Base-by-base conservation (phyloP, 2,113 vertebrate species). In the Bubo bubo region DNA sequence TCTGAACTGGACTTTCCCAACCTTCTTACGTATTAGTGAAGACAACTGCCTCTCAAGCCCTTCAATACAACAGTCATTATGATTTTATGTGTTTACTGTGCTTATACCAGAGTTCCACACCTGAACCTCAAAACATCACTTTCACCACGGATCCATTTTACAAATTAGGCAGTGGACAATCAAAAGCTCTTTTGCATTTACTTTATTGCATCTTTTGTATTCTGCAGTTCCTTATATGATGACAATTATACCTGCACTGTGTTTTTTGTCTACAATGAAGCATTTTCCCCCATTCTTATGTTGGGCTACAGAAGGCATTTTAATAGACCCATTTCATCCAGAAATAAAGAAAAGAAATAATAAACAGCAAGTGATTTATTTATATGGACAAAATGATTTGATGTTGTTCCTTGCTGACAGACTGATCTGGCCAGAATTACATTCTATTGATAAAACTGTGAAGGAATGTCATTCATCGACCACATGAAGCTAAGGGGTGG, bases 381-480 rank as follows among this genome's bases (percentile, higher is more conserved):
- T 96, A 81, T 96, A 94, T 81, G 75, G 95, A 97, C 96, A 97
- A 98, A 98, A 97, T 97, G 60, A 95, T 97, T 97, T 97, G 95
- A 94, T 95, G 94, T 63, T 95, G 24, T 93, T 97, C 82, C 87
- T 93, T 96, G 90, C 73, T 97, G 98, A 97, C 97, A 98, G 96
- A 96, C 93, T 97, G 97, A 95, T 97, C 94, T 95, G 86, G 66
- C 87, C 88, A 91, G 90, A 97, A 98, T 95, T 97, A 93, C 95
- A 93, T 96, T 97, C 89, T 96, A 96, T 97, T 97, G 98, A 97
- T 98, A 98, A 98, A 98, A 98, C 91, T 88, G 64, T 96, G 96
- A 97, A 97, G 97, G 95, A 98, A 97, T 97, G 96, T 62, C 97
- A 93, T 96, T 97, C 75, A 56, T 96, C 35, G 72, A 97, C 86